Evolutionary conservation across 1,140 invertebrate species (phyloP), one percentile per base, ranked within the genome.

Genomic region (Periplaneta americana): DNA sequence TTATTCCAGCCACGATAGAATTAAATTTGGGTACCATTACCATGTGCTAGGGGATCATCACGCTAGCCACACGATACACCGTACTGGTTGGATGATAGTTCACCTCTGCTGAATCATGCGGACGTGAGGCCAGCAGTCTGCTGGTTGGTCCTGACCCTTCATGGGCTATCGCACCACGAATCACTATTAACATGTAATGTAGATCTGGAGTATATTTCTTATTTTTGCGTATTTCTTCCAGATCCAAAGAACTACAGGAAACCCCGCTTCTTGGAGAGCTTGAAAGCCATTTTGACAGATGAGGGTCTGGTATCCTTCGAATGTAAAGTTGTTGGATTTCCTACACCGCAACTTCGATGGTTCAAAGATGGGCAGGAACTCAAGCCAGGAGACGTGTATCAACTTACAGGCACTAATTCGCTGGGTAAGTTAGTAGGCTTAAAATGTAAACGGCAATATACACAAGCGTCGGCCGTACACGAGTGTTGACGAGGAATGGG

Each of bases 291-390:
- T 39, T 89, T 98, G 32, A 97, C 96, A 0, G 96, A 97, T 86
- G 96, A 97, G 90, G 96, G 96, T 3, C 88, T 97, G 9, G 96
- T 98, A 5, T 97, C 96, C 0, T 97, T 98, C 85, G 96, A 98
- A 86, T 98, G 96, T 86, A 97, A 97, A 89, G 96, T 97, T 0
- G 96, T 97, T 11, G 96, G 96, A 0, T 97, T 96, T 84, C 96
- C 96, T 1, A 97, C 96, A 0, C 96, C 96, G 0, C 87, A 94
- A 57, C 88, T 97, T 0, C 92, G 92, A 85, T 97, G 96, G 96
- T 97, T 96, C 85, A 98, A 97, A 89, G 96, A 98, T 88, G 96
- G 96, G 0, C 94, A 96, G 85, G 96, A 97, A 87, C 88, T 98
- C 31, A 96, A 96, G 87, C 96, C 96, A 1, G 96, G 96, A 17